Evolutionary conservation across 2,888 invertebrate genomes (phyloP), one percentile per base, ranked within the genome.

Genomic region (Pharmacophagus antenor): DNA sequence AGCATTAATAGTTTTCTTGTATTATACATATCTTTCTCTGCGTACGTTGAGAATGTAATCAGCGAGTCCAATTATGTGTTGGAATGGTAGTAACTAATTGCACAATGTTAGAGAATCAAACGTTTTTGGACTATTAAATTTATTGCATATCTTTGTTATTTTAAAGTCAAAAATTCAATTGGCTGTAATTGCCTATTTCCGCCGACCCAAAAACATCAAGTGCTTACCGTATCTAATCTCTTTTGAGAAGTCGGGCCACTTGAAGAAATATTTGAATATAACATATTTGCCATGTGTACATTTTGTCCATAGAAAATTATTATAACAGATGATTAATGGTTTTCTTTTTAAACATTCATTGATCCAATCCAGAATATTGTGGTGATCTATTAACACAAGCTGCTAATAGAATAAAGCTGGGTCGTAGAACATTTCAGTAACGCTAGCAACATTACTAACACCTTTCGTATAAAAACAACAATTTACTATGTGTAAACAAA

Each of bases 121-220:
- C 20, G 25, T 44, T 54, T 27, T 21, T 27, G 20, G 18, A 7
- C 44, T 18, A 52, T 58, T 47, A 52, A 53, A 48, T 41, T 47
- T 25, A 58, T 53, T 12, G 47, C 20, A 17, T 37, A 53, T 37
- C 23, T 18, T 18, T 20, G 41, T 59, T 59, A 41, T 54, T 58
- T 58, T 42, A 21, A 59, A 44, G 42, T 54, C 17, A 15, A 15
- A 21, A 27, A 22, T 27, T 46, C 44, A 50, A 50, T 50, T 10
- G 42, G n/a, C 25, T 44, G 27, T 60, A 55, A 60, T 50, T 44
- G 60, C 22, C 50, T 12, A 49, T 55, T 54, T 54, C 54, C 53
- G 47, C 18, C 46, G 31, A 46, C 46, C 31, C 27, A 46, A 31
- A 55, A 55, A 22, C 46, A 21, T 55, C 47, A 48, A 48, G 48